Percentiles rank a stretch among this genome's conserved stretches.
Evolutionary conservation across 1,140 invertebrate species (phyloP).

Genomic region (Leptestheria dahalacensis): DNA sequence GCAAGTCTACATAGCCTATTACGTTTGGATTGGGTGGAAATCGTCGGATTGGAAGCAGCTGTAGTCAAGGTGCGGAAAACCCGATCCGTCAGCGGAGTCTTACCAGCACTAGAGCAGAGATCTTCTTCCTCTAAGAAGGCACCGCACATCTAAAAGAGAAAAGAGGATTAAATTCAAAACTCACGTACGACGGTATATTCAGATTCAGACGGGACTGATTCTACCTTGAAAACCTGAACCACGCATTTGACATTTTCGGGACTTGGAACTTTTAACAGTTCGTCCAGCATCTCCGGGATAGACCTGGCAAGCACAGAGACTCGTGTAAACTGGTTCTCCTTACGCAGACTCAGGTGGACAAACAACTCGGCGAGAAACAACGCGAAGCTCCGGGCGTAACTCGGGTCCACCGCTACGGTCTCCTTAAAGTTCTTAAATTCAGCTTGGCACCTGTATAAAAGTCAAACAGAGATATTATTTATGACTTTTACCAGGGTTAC

Average conservation of each 20-base stretch:
- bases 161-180: too few species aligned
- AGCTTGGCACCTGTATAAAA: background rate
- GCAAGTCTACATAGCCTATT: background rate
- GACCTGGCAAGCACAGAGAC: background rate
- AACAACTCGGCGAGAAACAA: background rate
- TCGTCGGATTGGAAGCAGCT: background rate
- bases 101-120: background rate
- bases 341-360: background rate
- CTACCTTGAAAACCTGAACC: background rate
- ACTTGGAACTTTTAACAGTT: background rate
- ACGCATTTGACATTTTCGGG: background rate
- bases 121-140: background rate
- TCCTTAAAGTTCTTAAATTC: background rate
- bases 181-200: too few species aligned
- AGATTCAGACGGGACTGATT: too few species aligned
- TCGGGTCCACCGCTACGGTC: background rate
- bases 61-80: background rate
- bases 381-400: background rate
- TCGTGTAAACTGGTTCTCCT: background rate
- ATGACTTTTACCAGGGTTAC: too few species aligned
- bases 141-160: background rate
- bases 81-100: background rate
- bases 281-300: background rate
- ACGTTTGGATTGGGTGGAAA: background rate
- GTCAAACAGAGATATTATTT: background rate